Percentiles rank a stretch among this genome's conserved stretches.
These are phyloP conservation scores for Penaeus chinensis DNA, from an alignment of 1,140 invertebrate genomes.

Conservation along the genomic window DNA sequence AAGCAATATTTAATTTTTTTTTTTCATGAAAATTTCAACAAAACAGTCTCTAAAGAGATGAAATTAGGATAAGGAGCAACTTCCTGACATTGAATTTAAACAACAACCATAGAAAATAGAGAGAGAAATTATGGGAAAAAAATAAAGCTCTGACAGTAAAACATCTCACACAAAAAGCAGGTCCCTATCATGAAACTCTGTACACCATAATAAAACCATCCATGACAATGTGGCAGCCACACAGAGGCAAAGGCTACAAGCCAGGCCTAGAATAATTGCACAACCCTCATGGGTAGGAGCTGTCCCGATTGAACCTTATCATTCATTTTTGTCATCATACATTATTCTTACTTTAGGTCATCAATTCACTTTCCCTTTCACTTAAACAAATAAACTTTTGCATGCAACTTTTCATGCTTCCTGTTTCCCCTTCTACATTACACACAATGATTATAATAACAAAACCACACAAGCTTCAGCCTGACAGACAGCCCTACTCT, in stretches of 20 bases:
- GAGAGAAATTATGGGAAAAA: constrained; percentile 2
- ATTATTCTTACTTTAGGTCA: background rate
- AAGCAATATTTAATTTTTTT: no score
- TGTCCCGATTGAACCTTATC: background rate
- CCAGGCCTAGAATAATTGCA: no score
- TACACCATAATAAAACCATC: no score
- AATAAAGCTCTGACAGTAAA: background rate
- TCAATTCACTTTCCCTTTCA: background rate
- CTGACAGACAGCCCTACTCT: no score
- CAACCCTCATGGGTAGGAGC: background rate
- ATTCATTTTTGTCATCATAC: background rate
- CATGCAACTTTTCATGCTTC: constrained; percentile 38
- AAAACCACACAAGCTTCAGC: background rate
- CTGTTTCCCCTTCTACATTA: constrained; percentile 25
- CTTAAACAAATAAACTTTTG: background rate
- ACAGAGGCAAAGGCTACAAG: no score
- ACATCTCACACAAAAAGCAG: no score
- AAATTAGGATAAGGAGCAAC: background rate
- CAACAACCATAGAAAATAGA: background rate
- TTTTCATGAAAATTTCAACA: no score
- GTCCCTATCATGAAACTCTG: no score
- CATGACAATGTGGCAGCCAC: no score
- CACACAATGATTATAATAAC: background rate
- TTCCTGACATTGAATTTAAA: constrained; percentile 6
- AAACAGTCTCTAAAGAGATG: no score